Conservation (phyloP, 2,797 vertebrate genomes). For the Sebastes taczanowskii region DNA sequence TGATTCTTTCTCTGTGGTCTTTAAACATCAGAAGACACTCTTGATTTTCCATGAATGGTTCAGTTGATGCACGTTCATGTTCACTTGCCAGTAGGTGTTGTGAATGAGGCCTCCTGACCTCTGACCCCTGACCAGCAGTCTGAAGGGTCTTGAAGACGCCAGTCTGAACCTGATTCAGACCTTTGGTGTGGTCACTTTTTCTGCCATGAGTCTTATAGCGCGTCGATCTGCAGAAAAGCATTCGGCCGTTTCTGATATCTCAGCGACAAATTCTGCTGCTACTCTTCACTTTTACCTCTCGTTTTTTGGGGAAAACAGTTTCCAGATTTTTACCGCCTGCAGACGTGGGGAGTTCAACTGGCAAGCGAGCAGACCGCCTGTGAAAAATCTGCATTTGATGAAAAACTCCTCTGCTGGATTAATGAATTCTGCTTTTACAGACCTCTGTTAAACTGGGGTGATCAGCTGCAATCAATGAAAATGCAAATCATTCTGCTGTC, state of each 20-base stretch:
- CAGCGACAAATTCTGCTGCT: neutral
- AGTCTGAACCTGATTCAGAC: neutral
- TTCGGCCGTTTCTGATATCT: neutral
- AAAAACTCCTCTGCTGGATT: slow-evolving; percentile 12
- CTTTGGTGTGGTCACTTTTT: neutral
- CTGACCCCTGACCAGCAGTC: slow-evolving; percentile 9
- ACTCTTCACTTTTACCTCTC: neutral
- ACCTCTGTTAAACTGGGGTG: neutral
- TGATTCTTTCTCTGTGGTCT: neutral
- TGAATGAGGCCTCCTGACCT: slow-evolving; percentile 7
- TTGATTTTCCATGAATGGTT: neutral
- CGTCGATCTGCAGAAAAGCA: neutral
- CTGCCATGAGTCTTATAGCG: neutral
- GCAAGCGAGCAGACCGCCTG: neutral
- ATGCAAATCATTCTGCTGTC: slow-evolving; percentile 7
- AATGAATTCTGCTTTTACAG: neutral
- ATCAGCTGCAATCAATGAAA: slow-evolving; percentile 12
- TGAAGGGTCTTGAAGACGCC: neutral
- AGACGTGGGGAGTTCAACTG: neutral
- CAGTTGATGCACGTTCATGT: neutral
- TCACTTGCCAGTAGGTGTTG: neutral
- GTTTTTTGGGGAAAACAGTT: neutral
- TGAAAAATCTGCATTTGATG: slow-evolving; percentile 16
- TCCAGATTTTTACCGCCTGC: neutral
- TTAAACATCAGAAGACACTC: neutral